Percentiles rank a stretch among this genome's conserved stretches.
These are phyloP conservation scores for Oreochromis aureus DNA, from an alignment of 2,113 vertebrate species.

Conservation along the genomic window DNA sequence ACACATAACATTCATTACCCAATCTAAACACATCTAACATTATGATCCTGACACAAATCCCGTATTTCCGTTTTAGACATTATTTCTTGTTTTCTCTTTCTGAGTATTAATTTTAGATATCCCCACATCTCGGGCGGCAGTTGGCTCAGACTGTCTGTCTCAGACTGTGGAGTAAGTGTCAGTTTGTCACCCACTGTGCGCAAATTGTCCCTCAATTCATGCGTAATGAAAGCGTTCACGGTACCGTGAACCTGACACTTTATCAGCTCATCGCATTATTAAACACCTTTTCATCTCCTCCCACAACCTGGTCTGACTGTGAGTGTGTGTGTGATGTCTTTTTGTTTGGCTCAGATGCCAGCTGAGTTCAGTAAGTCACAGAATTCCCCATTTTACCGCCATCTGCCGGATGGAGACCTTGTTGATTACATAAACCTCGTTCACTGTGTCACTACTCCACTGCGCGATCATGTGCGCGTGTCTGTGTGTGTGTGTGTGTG, in stretches of 20 bases:
- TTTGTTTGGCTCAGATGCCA: slow-evolving; percentile 46
- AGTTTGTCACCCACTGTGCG: slow-evolving; percentile 19
- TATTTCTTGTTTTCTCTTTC: not conserved
- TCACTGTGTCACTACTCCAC: slow-evolving; percentile 56
- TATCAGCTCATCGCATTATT: slow-evolving; percentile 23
- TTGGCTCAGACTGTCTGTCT: not conserved
- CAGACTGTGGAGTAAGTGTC: not conserved
- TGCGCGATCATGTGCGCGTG: not conserved
- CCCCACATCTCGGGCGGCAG: not conserved
- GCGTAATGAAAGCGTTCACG: slow-evolving; percentile 15
- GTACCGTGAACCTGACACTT: slow-evolving; percentile 13
- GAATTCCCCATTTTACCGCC: slow-evolving; percentile 66
- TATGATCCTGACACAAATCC: not conserved
- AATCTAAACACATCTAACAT: not conserved
- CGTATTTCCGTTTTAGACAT: not conserved
- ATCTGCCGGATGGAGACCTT: slow-evolving; percentile 71
- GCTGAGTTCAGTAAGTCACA: slow-evolving; percentile 38
- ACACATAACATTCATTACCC: not conserved
- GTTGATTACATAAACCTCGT: slow-evolving; percentile 67
- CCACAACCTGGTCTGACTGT: not conserved
- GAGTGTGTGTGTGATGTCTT: slow-evolving; percentile 14
- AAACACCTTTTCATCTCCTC: slow-evolving; percentile 23
- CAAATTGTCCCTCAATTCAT: slow-evolving; percentile 30
- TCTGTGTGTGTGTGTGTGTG: not conserved
- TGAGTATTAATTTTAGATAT: not conserved